Conservation (phyloP, 2,797 vertebrate species). For the Oreonectes daqikongensis region DNA sequence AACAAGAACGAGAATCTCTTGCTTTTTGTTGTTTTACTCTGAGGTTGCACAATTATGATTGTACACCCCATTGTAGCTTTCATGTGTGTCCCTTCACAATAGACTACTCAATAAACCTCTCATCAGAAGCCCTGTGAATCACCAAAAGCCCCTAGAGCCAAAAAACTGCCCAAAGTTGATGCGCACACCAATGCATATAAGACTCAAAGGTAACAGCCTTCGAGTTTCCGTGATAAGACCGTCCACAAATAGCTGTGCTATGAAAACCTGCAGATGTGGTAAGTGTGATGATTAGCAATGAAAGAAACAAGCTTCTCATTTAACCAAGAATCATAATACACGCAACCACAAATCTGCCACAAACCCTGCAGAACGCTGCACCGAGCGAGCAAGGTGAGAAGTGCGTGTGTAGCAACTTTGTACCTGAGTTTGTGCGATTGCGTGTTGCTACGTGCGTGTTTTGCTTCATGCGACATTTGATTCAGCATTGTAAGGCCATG, state of each 20-base stretch:
- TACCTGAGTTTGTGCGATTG: constrained; percentile 31
- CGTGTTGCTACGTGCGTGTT: constrained; percentile 12
- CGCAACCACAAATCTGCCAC: constrained; percentile 51
- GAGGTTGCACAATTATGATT: constrained; percentile 73
- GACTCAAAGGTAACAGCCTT: not conserved
- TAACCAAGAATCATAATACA: constrained; percentile 50
- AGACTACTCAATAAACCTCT: not conserved
- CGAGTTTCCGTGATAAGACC: not conserved
- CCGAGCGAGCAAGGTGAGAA: not conserved
- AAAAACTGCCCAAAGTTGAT: not conserved
- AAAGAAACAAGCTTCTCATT: constrained; percentile 46
- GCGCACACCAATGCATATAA: not conserved
- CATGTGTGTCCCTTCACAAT: constrained; percentile 42
- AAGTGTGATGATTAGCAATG: constrained; percentile 47
- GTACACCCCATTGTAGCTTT: constrained; percentile 65
- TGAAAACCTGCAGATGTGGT: constrained; percentile 27
- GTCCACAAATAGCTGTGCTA: not conserved
- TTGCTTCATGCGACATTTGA: constrained; percentile 9
- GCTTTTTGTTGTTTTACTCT: too few species aligned
- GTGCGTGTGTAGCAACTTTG: constrained; percentile 39
- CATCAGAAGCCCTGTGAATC: not conserved
- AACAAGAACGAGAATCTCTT: too few species aligned
- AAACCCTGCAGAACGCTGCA: constrained; percentile 39
- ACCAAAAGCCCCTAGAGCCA: not conserved
- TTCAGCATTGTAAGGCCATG: not conserved